phyloP scores from a whole-genome alignment of 2,888 invertebrate species.

The Lochmaea capreae region DNA sequence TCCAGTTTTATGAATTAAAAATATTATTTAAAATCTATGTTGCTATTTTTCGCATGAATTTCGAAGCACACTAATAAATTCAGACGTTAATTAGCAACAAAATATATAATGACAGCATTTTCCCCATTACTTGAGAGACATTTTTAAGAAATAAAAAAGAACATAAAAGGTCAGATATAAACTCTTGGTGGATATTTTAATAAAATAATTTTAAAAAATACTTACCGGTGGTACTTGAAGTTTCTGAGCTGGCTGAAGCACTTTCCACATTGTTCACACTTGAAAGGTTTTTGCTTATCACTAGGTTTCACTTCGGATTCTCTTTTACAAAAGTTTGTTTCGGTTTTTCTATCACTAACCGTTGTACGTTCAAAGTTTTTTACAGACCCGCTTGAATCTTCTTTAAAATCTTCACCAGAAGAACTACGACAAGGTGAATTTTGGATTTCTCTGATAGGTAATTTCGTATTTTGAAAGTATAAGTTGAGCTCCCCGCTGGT shows the following conservation, averaged over 20 bases:
- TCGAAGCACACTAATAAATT: too few species aligned
- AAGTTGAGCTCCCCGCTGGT: neutral
- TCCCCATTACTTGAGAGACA: too few species aligned
- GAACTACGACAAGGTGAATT: neutral
- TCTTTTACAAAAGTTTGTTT: slow-evolving; percentile 37
- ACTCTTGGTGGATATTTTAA: too few species aligned
- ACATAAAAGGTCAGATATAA: too few species aligned
- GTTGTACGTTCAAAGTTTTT: neutral
- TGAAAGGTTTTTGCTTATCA: slow-evolving; percentile 69
- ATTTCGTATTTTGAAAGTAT: neutral
- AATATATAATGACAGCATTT: too few species aligned
- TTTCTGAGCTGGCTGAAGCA: slow-evolving; percentile 86
- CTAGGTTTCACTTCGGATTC: slow-evolving; percentile 33
- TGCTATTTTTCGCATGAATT: too few species aligned
- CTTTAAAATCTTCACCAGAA: slow-evolving; percentile 11
- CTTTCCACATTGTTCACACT: slow-evolving; percentile 83
- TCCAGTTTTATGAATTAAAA: too few species aligned
- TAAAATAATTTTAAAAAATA: slow-evolving; percentile 4
- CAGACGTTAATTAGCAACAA: too few species aligned
- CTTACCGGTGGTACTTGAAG: slow-evolving; percentile 80
- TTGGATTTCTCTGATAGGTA: neutral
- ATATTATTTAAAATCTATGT: too few species aligned
- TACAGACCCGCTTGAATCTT: slow-evolving; percentile 7
- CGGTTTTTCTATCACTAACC: neutral
- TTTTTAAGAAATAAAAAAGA: too few species aligned